Base-by-base conservation (phyloP, 2,797 vertebrate genomes). In the Melanogrammus aeglefinus region DNA sequence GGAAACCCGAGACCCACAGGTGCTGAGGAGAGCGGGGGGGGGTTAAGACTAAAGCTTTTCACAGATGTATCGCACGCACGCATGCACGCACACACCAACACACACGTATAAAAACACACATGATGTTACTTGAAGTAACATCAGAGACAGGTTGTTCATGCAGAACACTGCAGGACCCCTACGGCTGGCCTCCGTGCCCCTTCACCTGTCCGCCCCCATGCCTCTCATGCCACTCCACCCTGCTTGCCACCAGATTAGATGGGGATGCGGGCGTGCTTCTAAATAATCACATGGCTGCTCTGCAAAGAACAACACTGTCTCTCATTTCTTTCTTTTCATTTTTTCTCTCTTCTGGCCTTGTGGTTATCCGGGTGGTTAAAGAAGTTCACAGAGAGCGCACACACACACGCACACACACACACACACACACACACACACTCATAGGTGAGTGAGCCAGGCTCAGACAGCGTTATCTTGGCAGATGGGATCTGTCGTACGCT, bases 1-100 rank as follows among this genome's bases (percentile, higher is more conserved):
- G 7, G 84, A 76, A 89, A 90, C 78, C 71, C 76, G 80, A 90
- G 75, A 87, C 86, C 82, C 73, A 74, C 88, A 89, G 87, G 87
- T 90, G 88, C 79, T 57, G 84, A 87, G 86, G 82, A 88, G 8
- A 2, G 7, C 2, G 8, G n/a, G 7, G 24, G 47, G 47, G 47
- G 39, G 39, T 14, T 21, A 57, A 18, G 16, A 88, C 14, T 63
- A 79, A 27, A 13, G 10, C 79, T 75, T 75, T 51, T 75, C 75
- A 29, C 75, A 70, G 66, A 70, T 57, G 16, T 21, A 29, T 1
- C 7, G 24, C 7, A 70, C 27, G 27, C 24, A 69, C 74, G 24
- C 47, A 75, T n/a, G n/a, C n/a, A n/a, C 31, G 35, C 72, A 75
- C 78, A 39, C 33, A 75, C 44, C 36, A 35, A 21, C 79, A 47